Evolutionary conservation across 2,888 invertebrate genomes (phyloP).

Genomic region (Hirtodrosophila duncani): DNA sequence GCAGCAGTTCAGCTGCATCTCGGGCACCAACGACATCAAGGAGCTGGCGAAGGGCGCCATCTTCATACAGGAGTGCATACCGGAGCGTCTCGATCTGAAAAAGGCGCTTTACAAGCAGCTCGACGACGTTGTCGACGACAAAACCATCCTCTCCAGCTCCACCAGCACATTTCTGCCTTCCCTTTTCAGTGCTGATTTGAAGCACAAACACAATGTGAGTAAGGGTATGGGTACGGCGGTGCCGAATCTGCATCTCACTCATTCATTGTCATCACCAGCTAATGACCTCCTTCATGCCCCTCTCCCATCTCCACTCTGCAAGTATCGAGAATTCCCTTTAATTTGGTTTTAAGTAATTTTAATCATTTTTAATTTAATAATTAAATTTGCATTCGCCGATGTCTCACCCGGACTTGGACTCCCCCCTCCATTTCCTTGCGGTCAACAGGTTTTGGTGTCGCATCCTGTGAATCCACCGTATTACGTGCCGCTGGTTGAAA

Average conservation of each 20-base stretch:
- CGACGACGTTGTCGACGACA: conserved; percentile 86
- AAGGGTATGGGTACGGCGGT: background rate
- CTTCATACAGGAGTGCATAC: conserved; percentile 95
- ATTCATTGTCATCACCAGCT: too few species aligned
- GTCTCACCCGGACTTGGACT: too few species aligned
- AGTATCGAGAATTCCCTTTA: too few species aligned
- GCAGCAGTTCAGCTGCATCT: conserved; percentile 88
- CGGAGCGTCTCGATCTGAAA: conserved; percentile 92
- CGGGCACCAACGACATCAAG: conserved; percentile 84
- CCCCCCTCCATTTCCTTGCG: too few species aligned
- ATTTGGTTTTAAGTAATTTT: too few species aligned
- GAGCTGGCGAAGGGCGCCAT: conserved; percentile 87
- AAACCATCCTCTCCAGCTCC: conserved; percentile 92
- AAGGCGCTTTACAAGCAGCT: conserved; percentile 87
- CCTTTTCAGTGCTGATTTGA: conserved; percentile 87
- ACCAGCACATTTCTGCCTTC: conserved; percentile 96
- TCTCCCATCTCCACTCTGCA: too few species aligned
- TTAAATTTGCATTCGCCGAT: too few species aligned
- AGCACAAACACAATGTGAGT: conserved; percentile 83
- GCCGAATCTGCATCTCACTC: background rate
- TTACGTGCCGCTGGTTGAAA: conserved; percentile 95
- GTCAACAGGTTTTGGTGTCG: conserved; percentile 81
- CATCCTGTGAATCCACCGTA: conserved; percentile 99
- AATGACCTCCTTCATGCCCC: too few species aligned
- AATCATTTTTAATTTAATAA: too few species aligned